These are phyloP conservation scores for Notolepis coatsorum DNA, from an alignment of 2,797 vertebrate species.

Conservation along the genomic window DNA sequence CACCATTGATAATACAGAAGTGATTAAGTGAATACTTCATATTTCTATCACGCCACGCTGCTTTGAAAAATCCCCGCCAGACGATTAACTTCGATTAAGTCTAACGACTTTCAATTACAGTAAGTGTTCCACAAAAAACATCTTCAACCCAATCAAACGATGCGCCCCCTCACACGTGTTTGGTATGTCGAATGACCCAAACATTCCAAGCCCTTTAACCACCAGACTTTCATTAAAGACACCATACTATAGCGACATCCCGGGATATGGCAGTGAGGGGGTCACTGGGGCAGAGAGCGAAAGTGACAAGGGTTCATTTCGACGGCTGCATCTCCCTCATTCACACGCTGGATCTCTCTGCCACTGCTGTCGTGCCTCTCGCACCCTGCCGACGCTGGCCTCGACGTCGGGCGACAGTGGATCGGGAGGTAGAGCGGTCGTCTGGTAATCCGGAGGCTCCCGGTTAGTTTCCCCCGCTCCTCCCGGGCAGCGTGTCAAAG, in stretches of 20 bases:
- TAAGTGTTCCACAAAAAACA: not conserved
- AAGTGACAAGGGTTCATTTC: not conserved
- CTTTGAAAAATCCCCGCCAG: not conserved
- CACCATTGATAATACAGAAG: not conserved
- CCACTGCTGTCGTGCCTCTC: too few species aligned
- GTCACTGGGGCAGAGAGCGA: not conserved
- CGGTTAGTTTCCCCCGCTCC: too few species aligned
- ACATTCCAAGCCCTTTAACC: not conserved
- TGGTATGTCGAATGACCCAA: not conserved
- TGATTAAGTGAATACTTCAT: not conserved
- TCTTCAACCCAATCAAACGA: slow-evolving; percentile 7
- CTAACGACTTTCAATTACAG: slow-evolving; percentile 18
- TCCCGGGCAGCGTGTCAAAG: too few species aligned
- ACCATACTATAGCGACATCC: not conserved
- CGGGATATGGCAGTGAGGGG: not conserved
- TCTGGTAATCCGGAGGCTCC: too few species aligned
- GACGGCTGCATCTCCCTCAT: not conserved
- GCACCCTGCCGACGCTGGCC: too few species aligned
- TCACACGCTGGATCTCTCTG: too few species aligned
- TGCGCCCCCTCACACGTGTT: slow-evolving; percentile 1
- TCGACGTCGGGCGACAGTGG: too few species aligned
- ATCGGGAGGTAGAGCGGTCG: too few species aligned
- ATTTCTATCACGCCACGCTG: not conserved
- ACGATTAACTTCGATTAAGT: not conserved
- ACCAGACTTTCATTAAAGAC: slow-evolving; percentile 2